A percentile compares a stretch with the other conserved stretches of the same genome.
Evolutionary conservation across 2,797 vertebrate genomes (phyloP).

Genomic region (Lithobates sylvaticus): DNA sequence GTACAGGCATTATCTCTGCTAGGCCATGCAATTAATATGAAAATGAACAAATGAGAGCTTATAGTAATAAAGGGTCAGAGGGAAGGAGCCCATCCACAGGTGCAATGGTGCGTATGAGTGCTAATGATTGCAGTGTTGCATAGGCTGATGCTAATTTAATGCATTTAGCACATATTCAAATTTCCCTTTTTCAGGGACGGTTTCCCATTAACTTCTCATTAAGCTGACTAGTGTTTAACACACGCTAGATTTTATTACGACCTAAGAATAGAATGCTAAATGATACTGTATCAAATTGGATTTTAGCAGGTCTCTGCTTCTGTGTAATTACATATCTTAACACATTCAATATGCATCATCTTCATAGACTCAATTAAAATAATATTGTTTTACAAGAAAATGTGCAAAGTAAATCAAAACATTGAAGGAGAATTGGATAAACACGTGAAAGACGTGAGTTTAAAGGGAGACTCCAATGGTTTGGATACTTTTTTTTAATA

Average conservation of each 20-base stretch:
- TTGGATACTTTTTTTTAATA: no score
- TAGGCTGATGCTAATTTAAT: conserved; percentile 78
- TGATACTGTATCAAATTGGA: conserved; percentile 35
- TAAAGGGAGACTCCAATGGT: neutral
- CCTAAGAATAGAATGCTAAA: conserved; percentile 40
- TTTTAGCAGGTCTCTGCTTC: conserved; percentile 9
- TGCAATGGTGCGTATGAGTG: conserved; percentile 69
- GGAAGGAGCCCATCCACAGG: conserved; percentile 69
- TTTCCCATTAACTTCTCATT: conserved; percentile 79
- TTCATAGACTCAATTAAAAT: neutral
- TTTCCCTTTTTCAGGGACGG: conserved; percentile 73
- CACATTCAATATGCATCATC: neutral
- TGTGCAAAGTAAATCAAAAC: neutral
- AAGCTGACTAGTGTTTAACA: conserved; percentile 77
- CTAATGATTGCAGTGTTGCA: conserved; percentile 76
- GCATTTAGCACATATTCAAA: conserved; percentile 71
- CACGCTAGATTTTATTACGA: conserved; percentile 55
- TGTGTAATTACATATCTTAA: conserved; percentile 31
- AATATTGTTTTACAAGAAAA: neutral
- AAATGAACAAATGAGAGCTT: conserved; percentile 85
- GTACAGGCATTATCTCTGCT: conserved; percentile 80
- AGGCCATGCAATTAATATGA: conserved; percentile 88
- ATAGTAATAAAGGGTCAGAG: conserved; percentile 76
- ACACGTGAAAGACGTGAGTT: neutral
- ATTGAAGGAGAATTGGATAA: neutral